These are phyloP conservation scores for Artibeus jamaicensis DNA, from an alignment of 2,797 vertebrate species.

Conservation along the genomic window DNA sequence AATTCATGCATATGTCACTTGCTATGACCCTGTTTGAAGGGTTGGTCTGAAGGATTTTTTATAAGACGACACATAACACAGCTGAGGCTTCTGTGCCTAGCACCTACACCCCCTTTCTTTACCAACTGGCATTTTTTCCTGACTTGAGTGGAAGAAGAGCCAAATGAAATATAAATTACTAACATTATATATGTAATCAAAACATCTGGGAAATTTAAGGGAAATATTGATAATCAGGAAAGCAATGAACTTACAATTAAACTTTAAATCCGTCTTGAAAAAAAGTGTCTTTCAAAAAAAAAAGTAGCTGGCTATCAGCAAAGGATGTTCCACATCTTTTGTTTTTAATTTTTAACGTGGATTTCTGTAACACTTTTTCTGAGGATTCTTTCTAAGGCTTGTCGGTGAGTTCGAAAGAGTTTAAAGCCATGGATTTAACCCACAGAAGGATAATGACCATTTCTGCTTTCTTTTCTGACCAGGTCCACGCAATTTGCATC, in stretches of 20 bases:
- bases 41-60: not conserved
- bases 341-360: not conserved
- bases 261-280: not conserved
- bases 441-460: not conserved
- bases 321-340: not conserved
- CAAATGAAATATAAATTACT: slow-evolving; percentile 7
- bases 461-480: not conserved
- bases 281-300: not conserved
- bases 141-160: not conserved
- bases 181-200: not conserved
- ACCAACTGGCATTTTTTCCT: not conserved
- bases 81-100: not conserved
- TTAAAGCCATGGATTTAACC: not conserved
- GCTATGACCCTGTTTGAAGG: not conserved
- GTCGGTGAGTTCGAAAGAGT: not conserved
- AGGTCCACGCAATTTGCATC: slow-evolving; percentile 24
- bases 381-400: not conserved
- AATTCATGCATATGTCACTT: not conserved
- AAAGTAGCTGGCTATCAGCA: not conserved
- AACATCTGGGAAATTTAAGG: not conserved
- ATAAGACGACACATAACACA: not conserved
- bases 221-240: slow-evolving; percentile 31
- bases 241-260: not conserved
- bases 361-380: not conserved
- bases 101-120: not conserved